A percentile compares a stretch with the other conserved stretches of the same genome.
These are phyloP conservation scores for Cheilosia soror DNA, from an alignment of 2,888 invertebrate genomes.

Conservation along the genomic window DNA sequence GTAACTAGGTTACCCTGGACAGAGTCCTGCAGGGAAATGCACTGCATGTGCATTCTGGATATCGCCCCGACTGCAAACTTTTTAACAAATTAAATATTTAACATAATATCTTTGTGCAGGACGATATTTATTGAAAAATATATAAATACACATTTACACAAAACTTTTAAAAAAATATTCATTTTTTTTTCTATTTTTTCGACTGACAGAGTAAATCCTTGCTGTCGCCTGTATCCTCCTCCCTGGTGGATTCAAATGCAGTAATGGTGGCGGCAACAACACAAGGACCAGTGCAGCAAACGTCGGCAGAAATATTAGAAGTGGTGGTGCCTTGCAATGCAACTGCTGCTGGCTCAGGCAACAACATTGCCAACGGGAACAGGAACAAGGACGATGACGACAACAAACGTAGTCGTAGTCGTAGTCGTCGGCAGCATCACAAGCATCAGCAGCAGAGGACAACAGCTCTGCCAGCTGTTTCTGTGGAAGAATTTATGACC, in stretches of 20 bases:
- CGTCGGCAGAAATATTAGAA: constrained; percentile 68
- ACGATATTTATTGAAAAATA: constrained; percentile 59
- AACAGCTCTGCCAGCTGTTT: constrained; percentile 48
- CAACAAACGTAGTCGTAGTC: constrained; percentile 26
- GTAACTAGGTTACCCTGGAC: constrained; percentile 56
- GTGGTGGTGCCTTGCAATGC: constrained; percentile 43
- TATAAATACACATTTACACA: background rate
- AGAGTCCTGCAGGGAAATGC: constrained; percentile 40
- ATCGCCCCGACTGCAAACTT: constrained; percentile 45
- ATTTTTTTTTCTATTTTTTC: constrained; percentile 17
- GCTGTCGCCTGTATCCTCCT: constrained; percentile 50
- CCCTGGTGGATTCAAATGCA: constrained; percentile 42
- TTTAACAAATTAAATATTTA: constrained; percentile 75
- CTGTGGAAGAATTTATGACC: constrained; percentile 68
- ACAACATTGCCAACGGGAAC: constrained; percentile 59
- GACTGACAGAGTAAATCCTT: constrained; percentile 60
- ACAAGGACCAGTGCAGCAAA: constrained; percentile 61
- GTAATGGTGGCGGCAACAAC: constrained; percentile 28
- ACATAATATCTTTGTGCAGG: constrained; percentile 65
- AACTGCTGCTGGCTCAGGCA: constrained; percentile 59
- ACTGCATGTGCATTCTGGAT: background rate
- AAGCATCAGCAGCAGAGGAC: constrained; percentile 72
- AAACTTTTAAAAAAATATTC: constrained; percentile 14
- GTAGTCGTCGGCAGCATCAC: constrained; percentile 10
- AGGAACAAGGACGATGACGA: constrained; percentile 64